phyloP scores from a whole-genome alignment of 2,113 vertebrate genomes.

The Cichladusa arquata region DNA sequence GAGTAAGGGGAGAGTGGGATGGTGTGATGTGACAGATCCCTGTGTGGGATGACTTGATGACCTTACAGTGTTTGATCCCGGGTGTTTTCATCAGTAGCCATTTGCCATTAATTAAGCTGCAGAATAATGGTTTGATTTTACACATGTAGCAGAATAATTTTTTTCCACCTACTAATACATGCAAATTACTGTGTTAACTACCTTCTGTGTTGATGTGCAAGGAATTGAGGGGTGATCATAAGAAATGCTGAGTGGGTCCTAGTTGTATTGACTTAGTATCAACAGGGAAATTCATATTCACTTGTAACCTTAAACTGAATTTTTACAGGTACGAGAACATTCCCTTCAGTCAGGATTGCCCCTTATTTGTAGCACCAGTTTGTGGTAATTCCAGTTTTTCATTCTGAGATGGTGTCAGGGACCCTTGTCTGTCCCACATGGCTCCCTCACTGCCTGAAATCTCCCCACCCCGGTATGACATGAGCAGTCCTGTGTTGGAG shows the following conservation, averaged over 20 bases:
- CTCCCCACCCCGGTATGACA: neutral
- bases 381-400: neutral
- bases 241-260: neutral
- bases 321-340: neutral
- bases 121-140: neutral
- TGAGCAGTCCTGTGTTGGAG: neutral
- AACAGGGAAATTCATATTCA: neutral
- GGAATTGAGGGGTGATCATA: neutral
- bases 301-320: neutral
- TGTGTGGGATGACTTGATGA: neutral
- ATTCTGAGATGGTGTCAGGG: neutral
- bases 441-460: neutral
- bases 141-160: neutral
- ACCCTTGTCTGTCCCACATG: accelerated
- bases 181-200: neutral
- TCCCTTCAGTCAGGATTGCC: too few relatives aligned
- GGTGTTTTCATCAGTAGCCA: neutral
- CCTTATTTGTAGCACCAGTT: neutral
- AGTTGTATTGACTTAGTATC: neutral
- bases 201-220: accelerated
- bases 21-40: too few relatives aligned
- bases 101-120: neutral
- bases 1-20: neutral
- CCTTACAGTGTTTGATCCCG: neutral
- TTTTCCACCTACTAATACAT: neutral